phyloP scores from a whole-genome alignment of 2,113 vertebrate genomes.

The Spermophilus dauricus region DNA sequence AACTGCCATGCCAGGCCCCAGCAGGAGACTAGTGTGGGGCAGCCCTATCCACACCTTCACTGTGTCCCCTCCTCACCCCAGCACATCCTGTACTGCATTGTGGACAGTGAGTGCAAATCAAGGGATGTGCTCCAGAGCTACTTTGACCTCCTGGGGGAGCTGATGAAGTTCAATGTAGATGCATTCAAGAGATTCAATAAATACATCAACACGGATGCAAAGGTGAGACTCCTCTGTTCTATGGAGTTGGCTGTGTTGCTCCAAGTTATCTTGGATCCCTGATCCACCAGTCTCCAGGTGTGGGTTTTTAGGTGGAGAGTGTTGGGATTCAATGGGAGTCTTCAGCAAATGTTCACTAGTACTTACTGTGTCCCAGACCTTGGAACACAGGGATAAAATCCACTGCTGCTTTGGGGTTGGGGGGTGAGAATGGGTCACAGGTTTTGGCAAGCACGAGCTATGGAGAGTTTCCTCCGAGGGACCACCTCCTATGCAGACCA shows the following conservation, averaged over 20 bases:
- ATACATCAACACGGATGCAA: slow-evolving; percentile 98
- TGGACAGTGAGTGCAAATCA: slow-evolving; percentile 98
- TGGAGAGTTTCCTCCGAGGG: slow-evolving; percentile 98
- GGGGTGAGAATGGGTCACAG: slow-evolving; percentile 83
- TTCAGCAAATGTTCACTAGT: neutral
- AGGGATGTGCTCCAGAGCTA: slow-evolving; percentile 99
- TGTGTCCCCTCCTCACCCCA: slow-evolving; percentile 68
- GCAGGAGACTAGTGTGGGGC: neutral
- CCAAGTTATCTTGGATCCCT: neutral
- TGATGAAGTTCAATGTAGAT: slow-evolving; percentile 99
- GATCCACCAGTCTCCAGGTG: neutral
- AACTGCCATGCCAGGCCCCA: neutral
- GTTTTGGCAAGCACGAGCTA: slow-evolving; percentile 99
- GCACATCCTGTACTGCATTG: slow-evolving; percentile 99
- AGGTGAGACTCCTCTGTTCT: slow-evolving; percentile 89
- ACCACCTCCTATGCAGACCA: slow-evolving; percentile 99
- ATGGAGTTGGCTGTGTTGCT: accelerated
- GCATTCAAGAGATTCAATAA: slow-evolving; percentile 99
- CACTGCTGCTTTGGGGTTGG: neutral
- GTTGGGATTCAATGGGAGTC: neutral
- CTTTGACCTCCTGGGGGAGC: slow-evolving; percentile 98
- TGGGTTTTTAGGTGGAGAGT: neutral
- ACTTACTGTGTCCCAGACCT: neutral
- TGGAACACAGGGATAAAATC: neutral
- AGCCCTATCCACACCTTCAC: neutral